phyloP scores from a whole-genome alignment of 2,888 invertebrate species.

The Nasonia oneida region DNA sequence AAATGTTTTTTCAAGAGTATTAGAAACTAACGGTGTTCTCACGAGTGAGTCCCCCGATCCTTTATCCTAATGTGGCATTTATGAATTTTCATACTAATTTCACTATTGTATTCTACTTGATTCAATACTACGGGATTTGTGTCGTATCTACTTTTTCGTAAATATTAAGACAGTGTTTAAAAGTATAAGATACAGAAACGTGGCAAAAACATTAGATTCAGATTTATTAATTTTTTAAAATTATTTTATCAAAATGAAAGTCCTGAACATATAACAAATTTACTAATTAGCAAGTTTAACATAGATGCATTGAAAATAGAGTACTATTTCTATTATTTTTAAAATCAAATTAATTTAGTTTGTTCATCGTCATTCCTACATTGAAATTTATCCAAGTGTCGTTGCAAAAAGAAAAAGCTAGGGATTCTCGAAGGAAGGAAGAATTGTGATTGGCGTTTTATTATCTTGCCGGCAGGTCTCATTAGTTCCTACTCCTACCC shows the following conservation, averaged over 20 bases:
- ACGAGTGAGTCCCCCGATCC: constrained; percentile 23
- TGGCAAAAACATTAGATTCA: neutral
- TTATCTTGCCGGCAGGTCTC: constrained; percentile 78
- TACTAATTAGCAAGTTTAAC: neutral
- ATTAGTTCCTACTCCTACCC: constrained; percentile 77
- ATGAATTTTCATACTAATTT: neutral
- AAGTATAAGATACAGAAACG: neutral
- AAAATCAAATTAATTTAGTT: constrained; percentile 5
- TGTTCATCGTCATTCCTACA: constrained; percentile 17
- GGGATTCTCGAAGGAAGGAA: constrained; percentile 50
- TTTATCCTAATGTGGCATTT: neutral
- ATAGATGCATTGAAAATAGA: neutral
- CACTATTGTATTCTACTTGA: neutral
- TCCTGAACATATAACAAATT: neutral
- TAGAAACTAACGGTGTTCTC: constrained; percentile 20
- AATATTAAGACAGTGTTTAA: neutral
- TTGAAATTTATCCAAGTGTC: constrained; percentile 42
- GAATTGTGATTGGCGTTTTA: constrained; percentile 72
- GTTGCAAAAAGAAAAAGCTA: constrained; percentile 41
- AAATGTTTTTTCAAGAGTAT: constrained; percentile 18
- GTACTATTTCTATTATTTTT: neutral
- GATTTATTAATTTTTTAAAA: neutral
- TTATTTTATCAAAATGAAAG: neutral
- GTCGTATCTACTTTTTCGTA: neutral
- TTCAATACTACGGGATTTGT: neutral